A percentile compares a stretch with the other conserved stretches of the same genome.
Conservation (phyloP, 2,113 vertebrate genomes). For the Corythornis madagascariensis region DNA sequence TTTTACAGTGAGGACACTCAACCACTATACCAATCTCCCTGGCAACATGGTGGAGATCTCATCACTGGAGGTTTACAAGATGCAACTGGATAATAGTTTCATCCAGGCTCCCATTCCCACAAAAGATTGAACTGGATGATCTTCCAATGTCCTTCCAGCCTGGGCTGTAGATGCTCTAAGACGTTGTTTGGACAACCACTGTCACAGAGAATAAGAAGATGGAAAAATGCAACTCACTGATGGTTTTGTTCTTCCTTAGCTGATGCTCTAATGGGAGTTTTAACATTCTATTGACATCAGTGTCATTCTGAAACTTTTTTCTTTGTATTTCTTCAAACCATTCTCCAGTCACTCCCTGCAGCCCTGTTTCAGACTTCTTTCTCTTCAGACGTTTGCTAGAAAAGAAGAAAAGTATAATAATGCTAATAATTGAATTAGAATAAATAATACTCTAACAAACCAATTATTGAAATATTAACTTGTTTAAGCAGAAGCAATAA, state of each 20-base stretch:
- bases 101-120: background rate
- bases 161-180: background rate
- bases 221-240: slow-evolving; percentile 66
- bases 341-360: slow-evolving; percentile 79
- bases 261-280: slow-evolving; percentile 72
- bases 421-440: background rate
- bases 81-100: background rate
- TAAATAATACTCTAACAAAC: background rate
- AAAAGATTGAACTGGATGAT: background rate
- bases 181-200: background rate
- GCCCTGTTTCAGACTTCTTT: slow-evolving; percentile 69
- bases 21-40: background rate
- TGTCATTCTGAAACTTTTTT: slow-evolving; percentile 79
- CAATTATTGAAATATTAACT: background rate
- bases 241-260: slow-evolving; percentile 65
- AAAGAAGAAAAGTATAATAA: background rate
- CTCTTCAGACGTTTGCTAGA: slow-evolving; percentile 79
- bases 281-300: slow-evolving; percentile 75
- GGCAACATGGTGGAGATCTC: background rate
- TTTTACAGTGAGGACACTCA: background rate
- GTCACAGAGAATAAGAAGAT: background rate
- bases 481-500: background rate
- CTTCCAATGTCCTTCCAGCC: background rate
- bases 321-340: slow-evolving; percentile 86
- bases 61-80: background rate